Percentiles rank a stretch among this genome's conserved stretches.
Evolutionary conservation across 2,797 vertebrate genomes (phyloP).

Genomic region (Alcedo atthis): DNA sequence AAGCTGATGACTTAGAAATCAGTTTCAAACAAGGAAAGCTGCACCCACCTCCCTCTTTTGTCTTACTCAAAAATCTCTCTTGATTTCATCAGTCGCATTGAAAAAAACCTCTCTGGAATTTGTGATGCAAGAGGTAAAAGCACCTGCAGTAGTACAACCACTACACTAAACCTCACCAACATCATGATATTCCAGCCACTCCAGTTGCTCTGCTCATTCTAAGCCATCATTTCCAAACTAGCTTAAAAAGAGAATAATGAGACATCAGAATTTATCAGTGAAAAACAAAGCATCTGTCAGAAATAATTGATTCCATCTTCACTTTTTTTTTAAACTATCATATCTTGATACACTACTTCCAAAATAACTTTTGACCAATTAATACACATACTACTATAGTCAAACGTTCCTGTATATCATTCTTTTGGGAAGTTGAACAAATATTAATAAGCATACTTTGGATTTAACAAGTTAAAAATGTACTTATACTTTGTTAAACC

Average conservation of each 20-base stretch:
- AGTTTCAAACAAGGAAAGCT: not conserved
- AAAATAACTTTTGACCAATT: not conserved
- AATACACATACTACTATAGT: not conserved
- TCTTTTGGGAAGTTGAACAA: not conserved
- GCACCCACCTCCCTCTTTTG: not conserved
- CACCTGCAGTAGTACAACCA: not conserved
- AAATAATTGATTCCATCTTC: not conserved
- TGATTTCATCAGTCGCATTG: not conserved
- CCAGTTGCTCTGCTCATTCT: not conserved
- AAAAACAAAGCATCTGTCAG: not conserved
- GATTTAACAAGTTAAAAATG: not conserved
- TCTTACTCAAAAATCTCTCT: not conserved
- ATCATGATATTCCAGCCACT: accelerated
- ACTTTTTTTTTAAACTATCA: not conserved
- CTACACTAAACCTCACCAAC: not conserved
- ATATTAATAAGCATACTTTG: not conserved
- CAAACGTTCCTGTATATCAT: not conserved
- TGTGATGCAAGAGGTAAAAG: not conserved
- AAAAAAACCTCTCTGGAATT: not conserved
- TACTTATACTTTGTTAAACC: not conserved
- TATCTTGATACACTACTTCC: not conserved
- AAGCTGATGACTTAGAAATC: accelerated
- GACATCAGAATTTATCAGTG: not conserved
- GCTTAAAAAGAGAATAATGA: not conserved
- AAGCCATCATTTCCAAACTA: not conserved